Percentiles rank a stretch among this genome's conserved stretches.
Conservation (phyloP, 2,113 vertebrate species). For the Zonotrichia leucophrys region DNA sequence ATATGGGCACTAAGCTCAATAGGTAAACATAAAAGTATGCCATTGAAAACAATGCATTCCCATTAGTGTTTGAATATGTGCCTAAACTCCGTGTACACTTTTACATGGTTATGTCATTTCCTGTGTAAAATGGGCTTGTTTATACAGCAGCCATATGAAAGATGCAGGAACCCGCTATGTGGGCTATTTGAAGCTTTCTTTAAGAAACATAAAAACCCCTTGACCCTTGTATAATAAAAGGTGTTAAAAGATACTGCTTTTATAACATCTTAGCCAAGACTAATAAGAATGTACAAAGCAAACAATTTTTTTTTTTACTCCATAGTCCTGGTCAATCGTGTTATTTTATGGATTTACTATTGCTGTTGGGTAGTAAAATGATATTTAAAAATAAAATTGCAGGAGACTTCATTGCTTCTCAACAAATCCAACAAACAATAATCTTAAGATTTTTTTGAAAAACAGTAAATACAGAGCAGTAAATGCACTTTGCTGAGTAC, state of each 20-base stretch:
- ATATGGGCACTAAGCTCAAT: constrained; percentile 73
- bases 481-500: not conserved
- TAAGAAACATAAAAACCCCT: constrained; percentile 71
- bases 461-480: not conserved
- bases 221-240: constrained; percentile 74
- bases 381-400: constrained; percentile 43
- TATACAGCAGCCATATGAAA: constrained; percentile 74
- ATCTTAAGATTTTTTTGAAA: not conserved
- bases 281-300: constrained; percentile 67
- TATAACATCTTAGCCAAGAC: constrained; percentile 65
- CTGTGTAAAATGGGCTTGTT: constrained; percentile 79
- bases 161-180: constrained; percentile 69
- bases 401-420: constrained; percentile 17
- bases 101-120: constrained; percentile 85
- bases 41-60: constrained; percentile 85
- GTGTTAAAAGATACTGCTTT: constrained; percentile 74
- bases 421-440: constrained; percentile 11
- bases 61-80: constrained; percentile 78
- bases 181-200: constrained; percentile 73
- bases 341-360: constrained; percentile 47
- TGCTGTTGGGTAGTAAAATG: constrained; percentile 41
- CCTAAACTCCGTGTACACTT: constrained; percentile 78
- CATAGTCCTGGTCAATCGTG: constrained; percentile 8
- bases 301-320: constrained; percentile 32
- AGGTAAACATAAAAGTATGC: constrained; percentile 80